A percentile compares a stretch with the other conserved stretches of the same genome.
Evolutionary conservation across 2,797 vertebrate species (phyloP).

Genomic region (Tangara arthus): DNA sequence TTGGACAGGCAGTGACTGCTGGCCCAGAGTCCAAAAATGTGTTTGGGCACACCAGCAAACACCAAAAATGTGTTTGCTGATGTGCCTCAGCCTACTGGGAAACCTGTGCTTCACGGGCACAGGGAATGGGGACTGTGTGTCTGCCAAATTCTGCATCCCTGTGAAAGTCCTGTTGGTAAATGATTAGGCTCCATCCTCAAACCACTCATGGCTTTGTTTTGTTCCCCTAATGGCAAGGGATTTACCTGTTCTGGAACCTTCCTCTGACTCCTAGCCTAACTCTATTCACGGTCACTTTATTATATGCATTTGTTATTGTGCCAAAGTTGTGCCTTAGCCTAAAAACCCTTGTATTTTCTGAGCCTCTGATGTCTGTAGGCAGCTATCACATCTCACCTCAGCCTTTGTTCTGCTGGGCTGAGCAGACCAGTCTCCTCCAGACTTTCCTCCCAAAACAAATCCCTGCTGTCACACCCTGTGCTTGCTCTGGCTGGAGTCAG

Average conservation of each 20-base stretch:
- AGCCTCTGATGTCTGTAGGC: not conserved
- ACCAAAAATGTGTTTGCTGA: not conserved
- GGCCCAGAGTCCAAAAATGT: not conserved
- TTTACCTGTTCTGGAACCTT: slow-evolving; percentile 6
- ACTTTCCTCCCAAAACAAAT: not conserved
- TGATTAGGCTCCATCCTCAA: not conserved
- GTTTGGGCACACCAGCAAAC: not conserved
- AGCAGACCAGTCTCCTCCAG: not conserved
- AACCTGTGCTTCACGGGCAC: not conserved
- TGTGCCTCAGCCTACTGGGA: not conserved
- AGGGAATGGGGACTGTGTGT: not conserved
- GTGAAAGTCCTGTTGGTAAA: not conserved
- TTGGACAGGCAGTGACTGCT: accelerated
- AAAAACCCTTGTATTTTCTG: not conserved
- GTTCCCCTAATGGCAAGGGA: not conserved
- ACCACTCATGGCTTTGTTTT: not conserved
- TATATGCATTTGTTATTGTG: not conserved
- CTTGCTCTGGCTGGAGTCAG: not conserved
- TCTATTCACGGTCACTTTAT: not conserved
- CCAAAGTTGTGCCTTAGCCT: not conserved
- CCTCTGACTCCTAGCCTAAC: not conserved
- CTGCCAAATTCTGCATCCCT: not conserved
- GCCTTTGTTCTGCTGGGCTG: not conserved
- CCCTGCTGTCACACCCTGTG: not conserved
- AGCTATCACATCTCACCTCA: not conserved